phyloP scores from a whole-genome alignment of 2,797 vertebrate genomes.

The Clarias fuscus region DNA sequence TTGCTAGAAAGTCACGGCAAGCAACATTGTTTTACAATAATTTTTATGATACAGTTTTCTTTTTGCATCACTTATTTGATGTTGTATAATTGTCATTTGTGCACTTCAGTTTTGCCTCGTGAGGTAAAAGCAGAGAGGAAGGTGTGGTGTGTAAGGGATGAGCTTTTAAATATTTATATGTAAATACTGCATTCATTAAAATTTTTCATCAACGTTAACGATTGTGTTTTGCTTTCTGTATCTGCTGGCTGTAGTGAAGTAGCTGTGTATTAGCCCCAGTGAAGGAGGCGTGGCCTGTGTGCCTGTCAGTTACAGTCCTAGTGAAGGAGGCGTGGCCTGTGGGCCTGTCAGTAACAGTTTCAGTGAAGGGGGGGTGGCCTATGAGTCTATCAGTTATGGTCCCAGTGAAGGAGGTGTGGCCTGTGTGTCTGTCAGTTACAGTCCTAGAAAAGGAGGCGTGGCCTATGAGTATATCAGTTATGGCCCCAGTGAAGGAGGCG shows the following conservation, averaged over 20 bases:
- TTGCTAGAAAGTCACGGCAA: neutral
- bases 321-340: neutral
- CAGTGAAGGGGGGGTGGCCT: neutral
- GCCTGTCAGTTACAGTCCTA: neutral
- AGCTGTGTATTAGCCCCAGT: neutral
- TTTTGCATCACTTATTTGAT: neutral
- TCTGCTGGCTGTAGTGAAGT: no score
- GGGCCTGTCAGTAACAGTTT: neutral
- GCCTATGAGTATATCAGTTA: neutral
- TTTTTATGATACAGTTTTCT: neutral
- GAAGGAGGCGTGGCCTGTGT: neutral
- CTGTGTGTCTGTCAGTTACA: no score
- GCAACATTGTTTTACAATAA: neutral
- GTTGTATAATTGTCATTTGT: neutral
- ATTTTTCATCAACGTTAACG: no score
- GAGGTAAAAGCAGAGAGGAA: neutral
- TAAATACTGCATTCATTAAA: neutral
- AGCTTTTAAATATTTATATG: neutral
- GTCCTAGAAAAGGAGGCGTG: neutral
- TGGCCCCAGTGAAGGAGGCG: neutral
- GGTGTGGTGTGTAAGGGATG: neutral
- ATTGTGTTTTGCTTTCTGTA: no score
- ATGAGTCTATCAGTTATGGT: neutral
- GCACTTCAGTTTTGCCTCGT: neutral
- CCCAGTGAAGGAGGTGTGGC: neutral